Base-by-base conservation (phyloP, 2,113 vertebrate genomes). In the Macrotis lagotis region DNA sequence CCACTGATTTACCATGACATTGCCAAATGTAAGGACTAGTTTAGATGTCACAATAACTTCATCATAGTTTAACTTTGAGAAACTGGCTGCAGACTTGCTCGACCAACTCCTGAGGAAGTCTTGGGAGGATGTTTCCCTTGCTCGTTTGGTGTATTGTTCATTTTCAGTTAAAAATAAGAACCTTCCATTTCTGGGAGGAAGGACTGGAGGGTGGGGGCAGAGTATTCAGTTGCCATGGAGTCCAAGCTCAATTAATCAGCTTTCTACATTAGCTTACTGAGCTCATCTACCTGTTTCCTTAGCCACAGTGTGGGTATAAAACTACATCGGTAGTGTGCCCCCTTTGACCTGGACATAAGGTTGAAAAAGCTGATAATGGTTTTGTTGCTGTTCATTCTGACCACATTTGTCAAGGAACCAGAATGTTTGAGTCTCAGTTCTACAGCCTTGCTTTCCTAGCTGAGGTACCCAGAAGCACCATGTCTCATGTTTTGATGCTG, bases 161-260 rank as follows among this genome's bases (percentile, higher is more conserved):
- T 88, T 92, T 44, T 59, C 51, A n/a, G 50, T 25, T 50, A 88
- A 53, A 94, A 89, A 26, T 66, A 83, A 93, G n/a, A 89, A 53
- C 47, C 89, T 83, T n/a, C 51, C 59, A 19, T 25, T 66, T 9
- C 2, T 44, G 12, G 8, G 28, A 95, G 52, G 24, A 94, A 19
- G 37, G 10, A 49, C 25, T 22, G n/a, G 44, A 59, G 48, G 37
- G 14, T 10, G 28, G 5, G 3, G 52, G 5, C 7, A 37, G 53
- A 91, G 48, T 26, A 31, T 88, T 19, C 49, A 88, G 49, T 53
- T 74, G 49, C 48, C 51, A 31, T 83, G 48, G 91, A 93, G 2
- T 24, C 16, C 47, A 3, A 89, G 8, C 11, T 24, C n/a, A 44
- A 44, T 83, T 83, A 22, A 44, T 83, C 19, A 83, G 6, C 3